Conservation (phyloP, 2,797 vertebrate genomes). For the Danio albolineatus region DNA sequence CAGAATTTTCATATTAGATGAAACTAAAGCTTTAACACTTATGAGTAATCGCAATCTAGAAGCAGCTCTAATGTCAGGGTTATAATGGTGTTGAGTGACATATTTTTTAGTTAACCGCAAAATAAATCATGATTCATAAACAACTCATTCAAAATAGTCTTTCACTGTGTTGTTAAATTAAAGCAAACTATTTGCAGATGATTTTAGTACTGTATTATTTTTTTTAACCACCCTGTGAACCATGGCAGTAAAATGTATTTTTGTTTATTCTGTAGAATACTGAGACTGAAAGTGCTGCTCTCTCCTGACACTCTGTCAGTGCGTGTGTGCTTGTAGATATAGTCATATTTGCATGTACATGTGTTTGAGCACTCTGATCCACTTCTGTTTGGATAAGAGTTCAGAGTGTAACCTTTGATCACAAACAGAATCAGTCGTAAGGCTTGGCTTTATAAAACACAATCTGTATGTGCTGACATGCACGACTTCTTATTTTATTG, state of each 20-base stretch:
- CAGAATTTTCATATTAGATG: no score
- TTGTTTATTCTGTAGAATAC: background rate
- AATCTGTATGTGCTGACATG: conserved; percentile 6
- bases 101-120: background rate
- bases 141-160: background rate
- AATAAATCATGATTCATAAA: background rate
- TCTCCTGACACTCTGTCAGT: background rate
- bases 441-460: conserved; percentile 22
- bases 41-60: background rate
- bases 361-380: conserved; percentile 23
- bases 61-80: background rate
- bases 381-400: conserved; percentile 40
- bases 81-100: background rate
- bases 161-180: background rate
- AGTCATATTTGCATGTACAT: background rate
- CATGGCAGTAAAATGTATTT: conserved; percentile 15
- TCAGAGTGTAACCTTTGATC: conserved; percentile 55
- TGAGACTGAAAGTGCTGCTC: conserved; percentile 9
- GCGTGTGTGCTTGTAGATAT: background rate
- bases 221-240: background rate
- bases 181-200: background rate
- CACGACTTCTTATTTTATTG: conserved; percentile 16
- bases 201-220: background rate
- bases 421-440: conserved; percentile 32
- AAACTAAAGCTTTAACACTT: no score